Conservation (phyloP, 2,888 invertebrate species). For the Cerceris ruficornis region DNA sequence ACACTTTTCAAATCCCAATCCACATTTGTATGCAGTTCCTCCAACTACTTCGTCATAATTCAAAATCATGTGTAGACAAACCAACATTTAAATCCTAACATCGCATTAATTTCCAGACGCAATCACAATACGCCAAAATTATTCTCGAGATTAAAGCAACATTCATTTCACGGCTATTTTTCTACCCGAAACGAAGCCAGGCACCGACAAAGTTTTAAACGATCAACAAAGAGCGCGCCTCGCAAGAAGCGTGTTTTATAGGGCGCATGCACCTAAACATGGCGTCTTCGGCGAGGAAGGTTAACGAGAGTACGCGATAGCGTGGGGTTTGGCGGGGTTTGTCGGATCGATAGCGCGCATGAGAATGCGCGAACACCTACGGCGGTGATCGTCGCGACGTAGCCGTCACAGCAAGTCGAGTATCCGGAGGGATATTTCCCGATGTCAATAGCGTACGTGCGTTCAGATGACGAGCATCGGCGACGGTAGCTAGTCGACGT, state of each 20-base stretch:
- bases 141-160: no score
- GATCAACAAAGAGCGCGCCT: conserved; percentile 26
- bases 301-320: conserved; percentile 38
- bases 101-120: no score
- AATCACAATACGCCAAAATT: no score
- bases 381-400: conserved; percentile 51
- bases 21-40: no score
- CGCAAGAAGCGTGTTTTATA: conserved; percentile 22
- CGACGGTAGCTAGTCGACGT: conserved; percentile 42
- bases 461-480: conserved; percentile 55
- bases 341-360: conserved; percentile 71
- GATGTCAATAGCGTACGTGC: conserved; percentile 68
- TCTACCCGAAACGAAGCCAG: not conserved
- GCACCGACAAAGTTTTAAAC: conserved; percentile 37
- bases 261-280: conserved; percentile 46
- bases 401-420: conserved; percentile 44
- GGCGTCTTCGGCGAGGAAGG: conserved; percentile 39
- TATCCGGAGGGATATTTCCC: conserved; percentile 45
- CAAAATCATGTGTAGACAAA: no score
- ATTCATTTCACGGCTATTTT: no score
- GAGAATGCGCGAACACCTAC: conserved; percentile 64
- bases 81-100: no score
- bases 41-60: no score
- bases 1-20: no score
- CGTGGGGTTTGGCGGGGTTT: conserved; percentile 64